Conservation (phyloP, 2,888 invertebrate species). For the Spodoptera littoralis region DNA sequence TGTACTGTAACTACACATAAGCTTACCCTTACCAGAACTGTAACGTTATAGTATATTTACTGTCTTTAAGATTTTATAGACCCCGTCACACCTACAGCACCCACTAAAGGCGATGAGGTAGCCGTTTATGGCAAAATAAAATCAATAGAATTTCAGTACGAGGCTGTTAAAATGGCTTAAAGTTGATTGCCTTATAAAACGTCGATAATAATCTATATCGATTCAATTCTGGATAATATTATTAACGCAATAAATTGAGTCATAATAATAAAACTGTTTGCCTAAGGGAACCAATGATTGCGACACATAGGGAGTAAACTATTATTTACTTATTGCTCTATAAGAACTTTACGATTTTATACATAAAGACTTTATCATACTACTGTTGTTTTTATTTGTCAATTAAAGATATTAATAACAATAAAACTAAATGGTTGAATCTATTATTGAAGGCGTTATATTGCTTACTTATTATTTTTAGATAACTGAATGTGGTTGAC, state of each 20-base stretch:
- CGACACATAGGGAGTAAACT: slow-evolving; percentile 49
- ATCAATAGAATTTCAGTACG: slow-evolving; percentile 29
- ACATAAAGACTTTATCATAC: slow-evolving; percentile 40
- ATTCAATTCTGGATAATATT: slow-evolving; percentile 55
- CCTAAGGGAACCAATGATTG: slow-evolving; percentile 48
- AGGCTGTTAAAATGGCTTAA: slow-evolving; percentile 29
- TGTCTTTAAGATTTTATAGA: background rate
- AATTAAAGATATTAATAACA: slow-evolving; percentile 6
- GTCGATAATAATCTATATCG: slow-evolving; percentile 53
- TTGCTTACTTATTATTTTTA: too few species aligned
- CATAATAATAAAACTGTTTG: slow-evolving; percentile 57
- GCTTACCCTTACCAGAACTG: too few species aligned
- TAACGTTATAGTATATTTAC: background rate
- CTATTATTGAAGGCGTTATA: too few species aligned
- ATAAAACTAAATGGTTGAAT: too few species aligned
- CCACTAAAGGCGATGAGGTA: slow-evolving; percentile 4
- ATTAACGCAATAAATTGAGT: slow-evolving; percentile 55
- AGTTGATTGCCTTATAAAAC: slow-evolving; percentile 46
- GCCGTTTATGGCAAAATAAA: slow-evolving; percentile 19
- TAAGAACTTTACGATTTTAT: slow-evolving; percentile 53
- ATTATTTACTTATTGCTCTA: slow-evolving; percentile 50
- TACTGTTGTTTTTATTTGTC: slow-evolving; percentile 39
- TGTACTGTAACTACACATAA: too few species aligned
- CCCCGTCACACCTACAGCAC: background rate
- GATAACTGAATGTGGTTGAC: too few species aligned